Evolutionary conservation across 2,113 vertebrate genomes (phyloP).

Genomic region (Pseudorhombus dupliciocellatus): DNA sequence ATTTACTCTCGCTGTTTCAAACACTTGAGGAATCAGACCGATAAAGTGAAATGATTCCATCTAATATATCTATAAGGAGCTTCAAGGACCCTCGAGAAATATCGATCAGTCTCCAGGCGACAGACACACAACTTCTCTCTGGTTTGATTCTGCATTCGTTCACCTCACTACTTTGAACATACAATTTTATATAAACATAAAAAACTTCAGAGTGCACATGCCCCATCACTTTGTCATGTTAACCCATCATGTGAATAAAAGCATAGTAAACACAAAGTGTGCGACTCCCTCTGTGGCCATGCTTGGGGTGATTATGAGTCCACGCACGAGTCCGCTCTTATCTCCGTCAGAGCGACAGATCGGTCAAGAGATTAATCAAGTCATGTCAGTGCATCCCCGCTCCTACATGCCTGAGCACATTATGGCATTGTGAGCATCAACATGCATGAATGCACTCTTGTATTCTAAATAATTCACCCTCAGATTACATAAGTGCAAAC

Average conservation of each 20-base stretch:
- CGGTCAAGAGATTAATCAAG: slow-evolving; percentile 8
- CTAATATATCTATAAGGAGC: too few species aligned
- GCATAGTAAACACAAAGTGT: neutral
- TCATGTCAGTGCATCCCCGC: slow-evolving; percentile 27
- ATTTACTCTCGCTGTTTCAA: neutral
- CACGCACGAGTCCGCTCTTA: neutral
- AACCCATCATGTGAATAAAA: neutral
- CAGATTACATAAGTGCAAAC: slow-evolving; percentile 64
- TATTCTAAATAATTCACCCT: slow-evolving; percentile 61
- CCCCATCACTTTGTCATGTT: neutral
- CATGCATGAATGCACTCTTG: slow-evolving; percentile 64
- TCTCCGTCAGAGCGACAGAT: slow-evolving; percentile 31
- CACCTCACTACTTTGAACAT: too few species aligned
- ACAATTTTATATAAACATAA: too few species aligned
- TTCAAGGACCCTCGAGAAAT: too few species aligned
- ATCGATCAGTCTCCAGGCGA: too few species aligned
- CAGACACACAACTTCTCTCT: too few species aligned
- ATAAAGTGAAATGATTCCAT: too few species aligned
- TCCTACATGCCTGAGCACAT: slow-evolving; percentile 53
- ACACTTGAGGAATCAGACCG: too few species aligned
- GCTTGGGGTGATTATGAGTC: neutral
- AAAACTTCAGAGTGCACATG: neutral
- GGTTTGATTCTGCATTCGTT: too few species aligned
- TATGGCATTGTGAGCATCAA: slow-evolving; percentile 56
- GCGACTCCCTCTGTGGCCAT: neutral